Conservation (phyloP, 37 sponge, comb jelly and placozoan genomes). For the Axinella damicornis region DNA sequence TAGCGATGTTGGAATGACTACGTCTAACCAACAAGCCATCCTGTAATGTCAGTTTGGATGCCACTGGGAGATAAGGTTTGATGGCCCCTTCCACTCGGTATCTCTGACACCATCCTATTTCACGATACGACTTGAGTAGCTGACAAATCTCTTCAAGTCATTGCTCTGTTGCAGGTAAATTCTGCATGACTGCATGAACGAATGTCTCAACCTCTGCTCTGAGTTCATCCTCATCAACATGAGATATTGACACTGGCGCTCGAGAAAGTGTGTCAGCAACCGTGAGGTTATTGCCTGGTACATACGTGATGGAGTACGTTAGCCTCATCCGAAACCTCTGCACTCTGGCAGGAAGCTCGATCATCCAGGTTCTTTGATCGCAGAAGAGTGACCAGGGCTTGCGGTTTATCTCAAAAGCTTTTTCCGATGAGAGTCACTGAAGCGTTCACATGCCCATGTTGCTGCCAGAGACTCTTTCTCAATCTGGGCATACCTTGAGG, state of each 20-base stretch:
- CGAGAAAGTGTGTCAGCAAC: too few relatives aligned
- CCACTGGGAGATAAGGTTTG: not conserved
- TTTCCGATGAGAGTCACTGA: constrained; percentile 11
- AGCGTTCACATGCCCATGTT: constrained; percentile 44
- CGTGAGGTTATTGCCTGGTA: too few relatives aligned
- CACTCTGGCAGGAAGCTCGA: too few relatives aligned
- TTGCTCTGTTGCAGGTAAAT: not conserved
- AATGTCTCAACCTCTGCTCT: too few relatives aligned
- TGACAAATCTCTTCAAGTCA: not conserved
- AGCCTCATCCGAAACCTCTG: too few relatives aligned
- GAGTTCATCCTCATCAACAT: too few relatives aligned
- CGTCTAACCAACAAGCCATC: not conserved
- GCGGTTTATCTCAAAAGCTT: constrained; percentile 41
- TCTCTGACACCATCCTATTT: not conserved
- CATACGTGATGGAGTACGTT: too few relatives aligned
- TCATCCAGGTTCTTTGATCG: too few relatives aligned
- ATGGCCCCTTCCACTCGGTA: not conserved
- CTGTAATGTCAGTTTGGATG: not conserved
- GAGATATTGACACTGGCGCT: too few relatives aligned
- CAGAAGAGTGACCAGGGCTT: constrained; percentile 51
- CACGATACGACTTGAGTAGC: not conserved
- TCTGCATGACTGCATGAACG: too few relatives aligned
- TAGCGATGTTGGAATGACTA: not conserved
- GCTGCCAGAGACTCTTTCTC: constrained; percentile 46
- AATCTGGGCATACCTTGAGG: constrained; percentile 45